These are phyloP conservation scores for Liposcelis brunnea DNA, from an alignment of 2,888 invertebrate genomes.

Conservation along the genomic window DNA sequence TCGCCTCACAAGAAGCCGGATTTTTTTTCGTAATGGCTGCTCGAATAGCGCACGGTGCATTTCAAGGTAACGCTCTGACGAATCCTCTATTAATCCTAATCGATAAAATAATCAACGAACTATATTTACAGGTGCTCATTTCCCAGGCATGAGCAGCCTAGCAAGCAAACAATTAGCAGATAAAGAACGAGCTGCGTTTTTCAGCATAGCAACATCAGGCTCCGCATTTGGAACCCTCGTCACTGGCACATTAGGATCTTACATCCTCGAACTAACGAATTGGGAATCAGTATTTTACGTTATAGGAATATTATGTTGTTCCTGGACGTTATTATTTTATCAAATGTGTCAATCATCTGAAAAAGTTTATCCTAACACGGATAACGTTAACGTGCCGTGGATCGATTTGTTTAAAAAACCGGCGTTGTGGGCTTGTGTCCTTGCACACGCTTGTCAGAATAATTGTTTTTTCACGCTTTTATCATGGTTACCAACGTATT, in stretches of 20 bases:
- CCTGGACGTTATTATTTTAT: constrained; percentile 15
- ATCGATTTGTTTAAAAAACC: constrained; percentile 19
- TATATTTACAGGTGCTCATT: constrained; percentile 35
- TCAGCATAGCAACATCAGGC: constrained; percentile 45
- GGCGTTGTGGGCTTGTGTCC: constrained; percentile 38
- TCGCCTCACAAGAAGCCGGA: constrained; percentile 29
- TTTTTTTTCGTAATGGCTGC: constrained; percentile 38
- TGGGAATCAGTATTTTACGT: constrained; percentile 48
- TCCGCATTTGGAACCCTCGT: constrained; percentile 42
- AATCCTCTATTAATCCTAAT: too few relatives aligned
- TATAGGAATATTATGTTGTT: constrained; percentile 28
- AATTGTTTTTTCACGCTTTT: constrained; percentile 53
- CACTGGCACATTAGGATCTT: constrained; percentile 47
- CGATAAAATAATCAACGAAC: background rate
- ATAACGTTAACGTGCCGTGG: background rate
- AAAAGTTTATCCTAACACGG: background rate
- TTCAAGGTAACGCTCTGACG: constrained; percentile 39
- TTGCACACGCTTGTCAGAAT: constrained; percentile 53
- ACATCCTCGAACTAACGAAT: constrained; percentile 41
- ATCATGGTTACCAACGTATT: constrained; percentile 57
- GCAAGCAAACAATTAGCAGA: constrained; percentile 44
- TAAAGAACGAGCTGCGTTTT: constrained; percentile 45
- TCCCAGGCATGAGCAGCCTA: constrained; percentile 50
- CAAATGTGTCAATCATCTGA: constrained; percentile 1
- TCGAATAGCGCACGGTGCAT: constrained; percentile 43